Evolutionary conservation across 1,140 invertebrate species (phyloP).

Genomic region (Drosophila orena): DNA sequence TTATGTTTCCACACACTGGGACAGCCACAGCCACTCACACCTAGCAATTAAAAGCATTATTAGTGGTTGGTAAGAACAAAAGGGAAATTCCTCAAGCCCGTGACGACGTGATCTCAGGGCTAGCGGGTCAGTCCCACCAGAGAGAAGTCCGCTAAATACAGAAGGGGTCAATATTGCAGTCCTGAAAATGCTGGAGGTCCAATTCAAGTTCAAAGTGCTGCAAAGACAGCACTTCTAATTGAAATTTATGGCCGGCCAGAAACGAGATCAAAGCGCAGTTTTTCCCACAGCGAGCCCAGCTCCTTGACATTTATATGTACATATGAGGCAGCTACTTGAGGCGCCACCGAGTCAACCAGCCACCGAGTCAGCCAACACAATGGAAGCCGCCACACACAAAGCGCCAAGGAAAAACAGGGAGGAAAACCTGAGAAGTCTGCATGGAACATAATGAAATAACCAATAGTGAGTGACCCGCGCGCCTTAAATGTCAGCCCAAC

Average conservation of each 20-base stretch:
- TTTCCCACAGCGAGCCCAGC: constrained; percentile 51
- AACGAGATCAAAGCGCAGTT: constrained; percentile 55
- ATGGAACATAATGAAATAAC: constrained; percentile 62
- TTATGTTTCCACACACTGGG: constrained; percentile 62
- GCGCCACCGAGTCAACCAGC: constrained; percentile 12
- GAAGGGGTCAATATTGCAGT: not conserved
- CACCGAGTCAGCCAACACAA: constrained; percentile 35
- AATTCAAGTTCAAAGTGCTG: constrained; percentile 45
- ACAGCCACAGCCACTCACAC: constrained; percentile 24
- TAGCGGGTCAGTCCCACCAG: constrained; percentile 16
- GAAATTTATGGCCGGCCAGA: constrained; percentile 54
- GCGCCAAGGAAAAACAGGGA: constrained; percentile 34
- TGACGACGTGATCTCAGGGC: constrained; percentile 4
- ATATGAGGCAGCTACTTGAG: constrained; percentile 53
- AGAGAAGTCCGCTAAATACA: not conserved
- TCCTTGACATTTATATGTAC: constrained; percentile 62
- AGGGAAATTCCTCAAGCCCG: constrained; percentile 2
- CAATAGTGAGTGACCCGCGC: constrained; percentile 68
- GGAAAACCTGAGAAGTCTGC: constrained; percentile 51
- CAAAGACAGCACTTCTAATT: constrained; percentile 45
- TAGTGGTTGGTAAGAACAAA: not conserved
- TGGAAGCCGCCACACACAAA: constrained; percentile 48
- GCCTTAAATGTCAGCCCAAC: constrained; percentile 69
- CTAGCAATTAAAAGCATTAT: constrained; percentile 59
- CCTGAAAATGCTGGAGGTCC: not conserved